Percentiles rank a stretch among this genome's conserved stretches.
These are phyloP conservation scores for Hedya salicella DNA, from an alignment of 2,888 invertebrate species.

Conservation along the genomic window DNA sequence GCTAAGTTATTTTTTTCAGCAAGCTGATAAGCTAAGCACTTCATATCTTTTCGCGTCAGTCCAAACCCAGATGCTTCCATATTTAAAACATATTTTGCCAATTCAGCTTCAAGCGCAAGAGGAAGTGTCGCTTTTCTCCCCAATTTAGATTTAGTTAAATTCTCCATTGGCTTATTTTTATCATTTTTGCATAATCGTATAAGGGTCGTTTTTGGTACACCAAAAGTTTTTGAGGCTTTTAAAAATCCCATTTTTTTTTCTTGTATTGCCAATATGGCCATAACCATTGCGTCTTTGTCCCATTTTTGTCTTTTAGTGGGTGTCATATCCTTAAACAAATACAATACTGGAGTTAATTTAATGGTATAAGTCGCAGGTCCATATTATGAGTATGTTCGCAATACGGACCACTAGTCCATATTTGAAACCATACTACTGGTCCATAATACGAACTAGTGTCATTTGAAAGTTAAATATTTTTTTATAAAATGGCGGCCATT, in stretches of 20 bases:
- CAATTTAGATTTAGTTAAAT: neutral
- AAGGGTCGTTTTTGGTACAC: slow-evolving; percentile 41
- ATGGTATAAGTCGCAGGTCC: no score
- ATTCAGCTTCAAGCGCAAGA: neutral
- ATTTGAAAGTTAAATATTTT: no score
- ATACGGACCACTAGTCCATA: no score
- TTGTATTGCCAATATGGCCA: slow-evolving; percentile 38
- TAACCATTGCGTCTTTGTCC: slow-evolving; percentile 41
- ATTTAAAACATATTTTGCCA: neutral
- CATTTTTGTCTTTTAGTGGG: slow-evolving; percentile 38
- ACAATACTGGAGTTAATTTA: no score
- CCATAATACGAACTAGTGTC: no score
- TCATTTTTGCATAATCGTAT: slow-evolving; percentile 37
- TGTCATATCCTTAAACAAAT: slow-evolving; percentile 39
- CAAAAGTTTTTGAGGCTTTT: slow-evolving; percentile 42
- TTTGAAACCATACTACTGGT: no score
- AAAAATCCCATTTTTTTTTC: slow-evolving; percentile 44
- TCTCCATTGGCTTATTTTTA: neutral
- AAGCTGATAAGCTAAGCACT: slow-evolving; percentile 5
- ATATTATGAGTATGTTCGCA: no score
- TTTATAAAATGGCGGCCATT: no score
- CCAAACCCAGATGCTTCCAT: neutral
- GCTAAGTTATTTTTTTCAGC: slow-evolving; percentile 1
- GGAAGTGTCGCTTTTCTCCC: slow-evolving; percentile 1
- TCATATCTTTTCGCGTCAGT: slow-evolving; percentile 1